Percentiles rank a stretch among this genome's conserved stretches.
phyloP scores from a whole-genome alignment of 2,797 vertebrate species.

The Melanotaenia nigrans region DNA sequence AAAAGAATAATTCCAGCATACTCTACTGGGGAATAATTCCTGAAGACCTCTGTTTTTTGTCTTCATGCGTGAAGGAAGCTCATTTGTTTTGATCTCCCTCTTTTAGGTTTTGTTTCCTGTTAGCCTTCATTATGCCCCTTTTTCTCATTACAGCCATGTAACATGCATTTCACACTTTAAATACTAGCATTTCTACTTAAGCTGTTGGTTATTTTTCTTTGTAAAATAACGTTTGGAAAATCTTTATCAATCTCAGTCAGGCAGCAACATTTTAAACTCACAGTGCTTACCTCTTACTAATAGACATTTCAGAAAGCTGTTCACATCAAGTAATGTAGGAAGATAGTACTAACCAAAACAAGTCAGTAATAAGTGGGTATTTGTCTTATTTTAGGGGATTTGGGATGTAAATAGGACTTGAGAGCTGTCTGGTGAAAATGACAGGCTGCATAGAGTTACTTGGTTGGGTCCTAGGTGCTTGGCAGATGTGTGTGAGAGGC shows the following conservation, averaged over 20 bases:
- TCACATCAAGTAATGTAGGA: background rate
- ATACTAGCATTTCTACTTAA: background rate
- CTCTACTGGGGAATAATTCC: background rate
- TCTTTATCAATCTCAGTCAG: no score
- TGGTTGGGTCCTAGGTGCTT: conserved; percentile 63
- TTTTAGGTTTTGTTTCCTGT: background rate
- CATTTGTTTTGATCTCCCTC: background rate
- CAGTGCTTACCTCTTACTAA: background rate
- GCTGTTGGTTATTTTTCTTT: background rate
- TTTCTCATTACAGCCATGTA: background rate
- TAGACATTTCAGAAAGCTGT: background rate
- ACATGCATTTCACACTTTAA: no score
- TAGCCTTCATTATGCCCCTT: background rate
- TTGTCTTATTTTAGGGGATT: conserved; percentile 1
- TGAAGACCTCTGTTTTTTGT: background rate
- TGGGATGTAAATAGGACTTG: conserved; percentile 10
- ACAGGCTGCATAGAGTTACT: conserved; percentile 40
- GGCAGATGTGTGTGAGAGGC: conserved; percentile 49
- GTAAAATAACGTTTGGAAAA: no score
- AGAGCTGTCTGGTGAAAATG: conserved; percentile 28
- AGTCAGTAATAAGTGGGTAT: background rate
- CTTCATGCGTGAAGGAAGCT: background rate
- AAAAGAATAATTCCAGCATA: background rate
- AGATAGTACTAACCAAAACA: background rate
- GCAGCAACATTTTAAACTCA: no score